Conservation (phyloP, 2,888 invertebrate species). For the Cheilosia scutellata region DNA sequence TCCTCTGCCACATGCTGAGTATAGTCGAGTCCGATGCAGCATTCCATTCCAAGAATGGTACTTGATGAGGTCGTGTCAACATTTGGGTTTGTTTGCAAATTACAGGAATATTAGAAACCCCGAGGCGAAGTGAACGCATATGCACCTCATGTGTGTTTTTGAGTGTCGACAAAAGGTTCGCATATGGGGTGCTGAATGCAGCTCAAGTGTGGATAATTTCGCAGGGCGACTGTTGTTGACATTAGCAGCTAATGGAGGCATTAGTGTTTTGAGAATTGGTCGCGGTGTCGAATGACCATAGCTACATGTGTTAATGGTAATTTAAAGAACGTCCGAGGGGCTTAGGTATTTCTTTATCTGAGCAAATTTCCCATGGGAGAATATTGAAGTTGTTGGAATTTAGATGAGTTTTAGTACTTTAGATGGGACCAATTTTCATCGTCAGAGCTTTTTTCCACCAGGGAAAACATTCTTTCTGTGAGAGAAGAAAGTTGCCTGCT, state of each 20-base stretch:
- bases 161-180: conserved; percentile 17
- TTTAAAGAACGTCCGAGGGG: neutral
- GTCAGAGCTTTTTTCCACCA: no score
- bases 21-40: neutral
- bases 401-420: no score
- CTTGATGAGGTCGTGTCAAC: conserved; percentile 66
- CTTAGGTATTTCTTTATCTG: no score
- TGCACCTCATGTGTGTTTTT: conserved; percentile 56
- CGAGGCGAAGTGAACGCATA: conserved; percentile 20
- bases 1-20: conserved; percentile 62
- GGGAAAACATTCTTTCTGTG: no score
- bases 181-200: conserved; percentile 30
- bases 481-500: no score
- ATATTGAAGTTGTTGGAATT: no score
- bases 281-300: conserved; percentile 58
- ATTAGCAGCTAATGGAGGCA: conserved; percentile 64
- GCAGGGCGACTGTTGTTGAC: conserved; percentile 42
- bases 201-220: conserved; percentile 16
- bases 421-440: no score
- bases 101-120: conserved; percentile 20
- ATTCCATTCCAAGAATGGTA: conserved; percentile 39
- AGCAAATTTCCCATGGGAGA: no score
- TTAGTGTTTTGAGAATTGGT: conserved; percentile 54
- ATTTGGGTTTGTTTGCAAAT: conserved; percentile 56
- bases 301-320: conserved; percentile 30